phyloP scores from a whole-genome alignment of 1,140 invertebrate genomes.

The Helicoverpa zea region DNA sequence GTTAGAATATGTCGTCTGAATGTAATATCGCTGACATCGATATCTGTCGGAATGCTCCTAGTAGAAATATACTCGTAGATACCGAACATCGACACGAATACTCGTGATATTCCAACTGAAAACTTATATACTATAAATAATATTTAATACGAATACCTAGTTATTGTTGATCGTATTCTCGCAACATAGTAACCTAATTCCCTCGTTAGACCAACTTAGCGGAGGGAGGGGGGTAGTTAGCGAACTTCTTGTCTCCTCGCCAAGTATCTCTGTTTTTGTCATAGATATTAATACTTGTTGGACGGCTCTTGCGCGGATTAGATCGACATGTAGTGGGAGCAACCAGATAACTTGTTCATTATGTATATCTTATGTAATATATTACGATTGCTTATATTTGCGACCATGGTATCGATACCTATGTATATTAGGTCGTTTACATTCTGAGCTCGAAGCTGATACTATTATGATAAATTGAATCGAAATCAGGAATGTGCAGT shows the following conservation, averaged over 20 bases:
- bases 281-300: slow-evolving; percentile 27
- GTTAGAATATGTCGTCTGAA: neutral
- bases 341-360: neutral
- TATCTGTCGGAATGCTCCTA: too few relatives aligned
- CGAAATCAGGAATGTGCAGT: too few relatives aligned
- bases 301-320: neutral
- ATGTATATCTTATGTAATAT: neutral
- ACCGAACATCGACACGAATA: too few relatives aligned
- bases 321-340: neutral
- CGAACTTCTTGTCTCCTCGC: slow-evolving; percentile 20
- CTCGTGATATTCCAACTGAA: neutral
- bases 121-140: neutral
- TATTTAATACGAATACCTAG: neutral
- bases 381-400: too few relatives aligned
- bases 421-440: too few relatives aligned
- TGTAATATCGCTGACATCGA: neutral
- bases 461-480: too few relatives aligned
- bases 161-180: slow-evolving; percentile 11
- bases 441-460: too few relatives aligned
- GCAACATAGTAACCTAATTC: slow-evolving; percentile 13
- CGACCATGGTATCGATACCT: too few relatives aligned
- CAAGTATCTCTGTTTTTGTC: slow-evolving; percentile 27
- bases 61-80: too few relatives aligned
- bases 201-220: slow-evolving; percentile 23
- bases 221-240: neutral